Conservation (phyloP, 2,888 invertebrate species). For the Cantharis rufa region DNA sequence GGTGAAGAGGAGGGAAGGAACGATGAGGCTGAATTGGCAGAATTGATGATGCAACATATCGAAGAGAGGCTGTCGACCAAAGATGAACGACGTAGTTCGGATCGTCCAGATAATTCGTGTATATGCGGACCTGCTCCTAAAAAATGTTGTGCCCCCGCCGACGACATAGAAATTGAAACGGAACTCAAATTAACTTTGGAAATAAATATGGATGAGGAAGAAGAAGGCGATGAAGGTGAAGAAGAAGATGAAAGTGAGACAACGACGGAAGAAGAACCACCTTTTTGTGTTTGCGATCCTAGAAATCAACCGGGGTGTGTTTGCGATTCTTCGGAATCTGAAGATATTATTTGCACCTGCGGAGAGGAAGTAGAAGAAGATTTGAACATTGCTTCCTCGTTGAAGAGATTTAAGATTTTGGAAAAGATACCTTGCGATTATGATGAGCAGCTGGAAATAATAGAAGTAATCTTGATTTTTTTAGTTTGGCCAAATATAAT, state of each 20-base stretch:
- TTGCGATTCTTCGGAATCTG: neutral
- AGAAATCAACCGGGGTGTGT: neutral
- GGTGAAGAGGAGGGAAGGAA: neutral
- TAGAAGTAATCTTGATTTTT: constrained; percentile 37
- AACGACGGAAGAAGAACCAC: neutral
- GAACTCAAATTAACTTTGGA: neutral
- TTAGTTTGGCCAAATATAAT: neutral
- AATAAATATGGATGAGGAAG: neutral
- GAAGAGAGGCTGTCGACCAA: neutral
- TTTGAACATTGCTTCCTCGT: neutral
- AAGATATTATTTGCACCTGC: neutral
- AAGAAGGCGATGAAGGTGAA: neutral
- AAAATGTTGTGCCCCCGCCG: neutral
- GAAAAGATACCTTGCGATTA: constrained; percentile 41
- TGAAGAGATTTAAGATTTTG: constrained; percentile 41
- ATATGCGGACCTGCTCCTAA: neutral
- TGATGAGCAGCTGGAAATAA: constrained; percentile 37
- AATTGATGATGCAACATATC: neutral
- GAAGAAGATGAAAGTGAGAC: neutral
- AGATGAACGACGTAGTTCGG: neutral
- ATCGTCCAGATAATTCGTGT: neutral
- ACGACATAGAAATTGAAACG: neutral
- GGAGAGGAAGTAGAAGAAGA: neutral
- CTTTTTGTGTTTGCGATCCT: neutral
- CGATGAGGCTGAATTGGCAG: neutral